phyloP scores from a whole-genome alignment of 2,797 vertebrate genomes.

The Poliocrania exsul region DNA sequence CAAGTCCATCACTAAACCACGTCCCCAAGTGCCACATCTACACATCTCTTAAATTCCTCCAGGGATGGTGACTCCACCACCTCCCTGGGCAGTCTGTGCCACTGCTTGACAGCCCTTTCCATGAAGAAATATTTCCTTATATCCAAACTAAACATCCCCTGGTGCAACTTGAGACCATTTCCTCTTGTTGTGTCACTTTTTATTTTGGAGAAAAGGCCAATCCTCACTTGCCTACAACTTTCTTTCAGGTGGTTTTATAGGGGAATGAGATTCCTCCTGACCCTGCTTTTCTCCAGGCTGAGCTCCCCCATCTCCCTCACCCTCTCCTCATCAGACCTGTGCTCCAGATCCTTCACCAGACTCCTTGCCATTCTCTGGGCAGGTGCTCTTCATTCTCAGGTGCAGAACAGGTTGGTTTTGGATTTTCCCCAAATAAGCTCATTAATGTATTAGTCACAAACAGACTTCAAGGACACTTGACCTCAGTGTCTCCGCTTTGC shows the following conservation, averaged over 20 bases:
- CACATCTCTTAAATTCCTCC: background rate
- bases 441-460: slow-evolving; percentile 67
- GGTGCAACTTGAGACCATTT: background rate
- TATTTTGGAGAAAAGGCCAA: background rate
- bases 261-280: background rate
- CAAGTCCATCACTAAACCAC: fast-evolving
- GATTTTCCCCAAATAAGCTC: slow-evolving; percentile 59
- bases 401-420: slow-evolving; percentile 52
- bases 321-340: background rate
- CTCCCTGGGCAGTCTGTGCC: background rate
- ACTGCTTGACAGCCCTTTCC: background rate
- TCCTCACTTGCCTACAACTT: fast-evolving
- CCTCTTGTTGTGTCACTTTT: background rate
- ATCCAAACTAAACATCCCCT: background rate
- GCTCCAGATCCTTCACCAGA: background rate
- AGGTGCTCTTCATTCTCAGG: slow-evolving; percentile 17
- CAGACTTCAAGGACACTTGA: slow-evolving; percentile 59
- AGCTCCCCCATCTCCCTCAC: background rate
- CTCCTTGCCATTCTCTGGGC: background rate
- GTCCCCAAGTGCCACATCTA: background rate
- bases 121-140: background rate
- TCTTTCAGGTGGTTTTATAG: background rate
- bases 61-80: background rate
- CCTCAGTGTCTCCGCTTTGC: slow-evolving; percentile 54
- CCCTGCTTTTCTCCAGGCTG: background rate